phyloP scores from a whole-genome alignment of 2,113 vertebrate species.

The Atractosteus spatula region DNA sequence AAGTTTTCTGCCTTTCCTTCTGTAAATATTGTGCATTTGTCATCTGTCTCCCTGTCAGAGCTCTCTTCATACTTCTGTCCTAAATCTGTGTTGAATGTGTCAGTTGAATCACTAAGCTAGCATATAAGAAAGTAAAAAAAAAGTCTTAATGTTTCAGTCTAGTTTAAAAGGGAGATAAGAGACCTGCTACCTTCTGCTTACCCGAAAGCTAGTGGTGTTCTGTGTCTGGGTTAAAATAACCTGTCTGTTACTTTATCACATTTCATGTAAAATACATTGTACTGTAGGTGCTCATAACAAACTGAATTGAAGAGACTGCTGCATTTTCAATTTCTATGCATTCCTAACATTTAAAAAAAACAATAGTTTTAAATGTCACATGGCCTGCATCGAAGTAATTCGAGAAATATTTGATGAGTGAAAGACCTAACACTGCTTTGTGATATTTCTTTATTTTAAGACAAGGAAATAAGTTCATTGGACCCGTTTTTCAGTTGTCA shows the following conservation, averaged over 20 bases:
- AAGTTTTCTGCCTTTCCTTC: background rate
- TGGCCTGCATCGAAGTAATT: background rate
- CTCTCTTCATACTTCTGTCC: background rate
- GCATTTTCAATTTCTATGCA: too few species aligned
- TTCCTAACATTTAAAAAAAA: background rate
- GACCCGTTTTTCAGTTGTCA: too few species aligned
- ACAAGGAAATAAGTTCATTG: too few species aligned
- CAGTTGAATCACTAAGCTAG: background rate
- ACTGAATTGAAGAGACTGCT: too few species aligned
- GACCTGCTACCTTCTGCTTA: background rate
- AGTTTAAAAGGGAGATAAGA: background rate
- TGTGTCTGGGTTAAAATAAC: too few species aligned
- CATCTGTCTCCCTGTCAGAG: constrained; percentile 2
- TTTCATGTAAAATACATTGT: too few species aligned
- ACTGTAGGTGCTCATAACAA: too few species aligned
- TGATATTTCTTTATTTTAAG: too few species aligned
- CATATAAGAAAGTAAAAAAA: background rate
- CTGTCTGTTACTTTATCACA: too few species aligned
- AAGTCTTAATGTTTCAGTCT: background rate
- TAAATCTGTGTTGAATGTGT: background rate
- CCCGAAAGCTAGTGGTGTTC: too few species aligned
- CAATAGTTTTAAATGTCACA: background rate
- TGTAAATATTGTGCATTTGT: constrained; percentile 12
- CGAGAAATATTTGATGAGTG: background rate
- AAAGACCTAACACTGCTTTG: too few species aligned